These are phyloP conservation scores for Noctuana brunneofusca DNA, from an alignment of 2,888 invertebrate genomes.

Conservation along the genomic window DNA sequence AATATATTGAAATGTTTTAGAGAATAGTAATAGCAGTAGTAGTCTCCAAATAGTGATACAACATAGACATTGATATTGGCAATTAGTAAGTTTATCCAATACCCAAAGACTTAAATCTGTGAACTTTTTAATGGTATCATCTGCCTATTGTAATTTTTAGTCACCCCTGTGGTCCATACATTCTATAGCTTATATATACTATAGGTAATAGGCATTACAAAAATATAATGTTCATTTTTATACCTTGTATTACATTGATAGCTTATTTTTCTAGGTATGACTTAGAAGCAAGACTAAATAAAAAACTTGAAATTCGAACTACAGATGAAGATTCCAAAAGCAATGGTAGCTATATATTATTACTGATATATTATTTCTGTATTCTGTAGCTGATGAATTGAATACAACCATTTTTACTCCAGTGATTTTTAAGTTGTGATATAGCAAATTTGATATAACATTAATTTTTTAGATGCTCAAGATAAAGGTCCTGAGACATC, in stretches of 20 bases:
- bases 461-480: slow-evolving; percentile 24
- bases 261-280: slow-evolving; percentile 55
- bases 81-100: too few species aligned
- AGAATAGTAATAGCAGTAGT: too few species aligned
- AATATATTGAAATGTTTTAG: too few species aligned
- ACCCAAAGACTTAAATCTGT: too few species aligned
- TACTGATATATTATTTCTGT: background rate
- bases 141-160: too few species aligned
- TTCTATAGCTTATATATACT: too few species aligned
- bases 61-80: too few species aligned
- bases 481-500: slow-evolving; percentile 9
- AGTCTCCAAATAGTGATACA: too few species aligned
- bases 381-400: background rate
- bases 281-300: slow-evolving; percentile 53
- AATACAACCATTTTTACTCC: background rate
- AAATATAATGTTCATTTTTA: background rate
- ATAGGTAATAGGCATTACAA: too few species aligned
- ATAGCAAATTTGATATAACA: background rate
- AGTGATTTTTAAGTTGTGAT: background rate
- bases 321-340: slow-evolving; percentile 51
- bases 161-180: too few species aligned
- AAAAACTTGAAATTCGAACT: slow-evolving; percentile 56
- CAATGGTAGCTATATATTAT: slow-evolving; percentile 48
- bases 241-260: slow-evolving; percentile 1
- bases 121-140: too few species aligned